phyloP scores from a whole-genome alignment of 2,888 invertebrate genomes.

The Heliconius cydno region DNA sequence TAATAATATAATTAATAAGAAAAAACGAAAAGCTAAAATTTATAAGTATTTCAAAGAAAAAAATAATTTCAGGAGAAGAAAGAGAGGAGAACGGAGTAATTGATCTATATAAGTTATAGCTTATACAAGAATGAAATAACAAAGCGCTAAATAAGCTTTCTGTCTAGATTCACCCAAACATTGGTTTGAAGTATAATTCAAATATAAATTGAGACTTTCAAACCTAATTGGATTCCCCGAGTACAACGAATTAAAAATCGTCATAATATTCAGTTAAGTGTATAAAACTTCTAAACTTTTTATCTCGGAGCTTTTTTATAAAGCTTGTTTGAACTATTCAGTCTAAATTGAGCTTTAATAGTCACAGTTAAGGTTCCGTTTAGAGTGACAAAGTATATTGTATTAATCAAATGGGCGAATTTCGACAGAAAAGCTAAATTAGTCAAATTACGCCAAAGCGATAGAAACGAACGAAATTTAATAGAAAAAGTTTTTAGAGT shows the following conservation, averaged over 20 bases:
- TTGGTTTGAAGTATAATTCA: background rate
- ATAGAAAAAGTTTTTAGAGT: constrained; percentile 41
- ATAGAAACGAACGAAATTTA: constrained; percentile 40
- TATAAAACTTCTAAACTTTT: constrained; percentile 26
- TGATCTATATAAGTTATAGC: no score
- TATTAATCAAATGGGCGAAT: constrained; percentile 37
- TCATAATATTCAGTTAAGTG: constrained; percentile 30
- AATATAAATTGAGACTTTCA: constrained; percentile 3
- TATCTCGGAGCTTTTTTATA: constrained; percentile 18
- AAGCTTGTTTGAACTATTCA: background rate
- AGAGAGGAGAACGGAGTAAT: no score
- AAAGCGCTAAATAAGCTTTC: constrained; percentile 5
- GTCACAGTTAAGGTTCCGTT: background rate
- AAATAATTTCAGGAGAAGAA: no score
- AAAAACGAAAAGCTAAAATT: no score
- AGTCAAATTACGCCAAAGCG: constrained; percentile 45
- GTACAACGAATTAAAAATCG: constrained; percentile 26
- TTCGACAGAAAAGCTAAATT: constrained; percentile 41
- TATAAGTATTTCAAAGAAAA: no score
- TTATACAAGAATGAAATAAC: background rate
- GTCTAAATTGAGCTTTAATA: constrained; percentile 8
- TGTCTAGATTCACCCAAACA: background rate
- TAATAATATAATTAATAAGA: no score
- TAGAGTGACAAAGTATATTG: background rate
- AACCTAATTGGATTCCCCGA: constrained; percentile 15